A percentile compares a stretch with the other conserved stretches of the same genome.
Conservation (phyloP, 1,140 invertebrate genomes). For the Drosophila sp. region DNA sequence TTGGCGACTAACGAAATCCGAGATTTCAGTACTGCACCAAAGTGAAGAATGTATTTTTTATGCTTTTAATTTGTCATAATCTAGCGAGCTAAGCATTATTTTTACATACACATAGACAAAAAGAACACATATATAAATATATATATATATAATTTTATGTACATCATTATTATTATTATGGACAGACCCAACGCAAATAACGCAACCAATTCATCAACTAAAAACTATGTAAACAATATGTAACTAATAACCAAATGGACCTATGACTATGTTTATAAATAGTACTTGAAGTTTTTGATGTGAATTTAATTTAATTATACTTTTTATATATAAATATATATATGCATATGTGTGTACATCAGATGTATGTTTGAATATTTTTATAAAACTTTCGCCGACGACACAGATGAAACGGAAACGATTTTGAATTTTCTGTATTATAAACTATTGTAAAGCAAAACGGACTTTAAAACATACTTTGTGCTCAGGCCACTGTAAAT, state of each 20-base stretch:
- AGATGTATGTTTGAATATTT: conserved; percentile 55
- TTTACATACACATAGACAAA: conserved; percentile 55
- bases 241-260: conserved; percentile 58
- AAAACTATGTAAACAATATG: conserved; percentile 37
- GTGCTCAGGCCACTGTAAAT: conserved; percentile 67
- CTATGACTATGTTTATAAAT: conserved; percentile 45
- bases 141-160: conserved; percentile 21
- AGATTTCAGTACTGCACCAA: conserved; percentile 82
- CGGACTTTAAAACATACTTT: conserved; percentile 45
- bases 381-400: conserved; percentile 25
- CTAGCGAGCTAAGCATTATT: conserved; percentile 42
- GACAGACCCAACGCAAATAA: conserved; percentile 40
- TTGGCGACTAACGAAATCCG: conserved; percentile 77
- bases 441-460: conserved; percentile 17
- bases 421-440: conserved; percentile 9
- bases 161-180: conserved; percentile 5
- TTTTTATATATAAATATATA: conserved; percentile 5
- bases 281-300: conserved; percentile 58
- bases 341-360: conserved; percentile 18
- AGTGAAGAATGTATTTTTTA: conserved; percentile 77
- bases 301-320: conserved; percentile 57
- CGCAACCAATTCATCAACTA: conserved; percentile 35
- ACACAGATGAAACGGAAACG: not conserved
- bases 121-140: conserved; percentile 15
- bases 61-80: conserved; percentile 75